Evolutionary conservation across 2,797 vertebrate genomes (phyloP).

Genomic region (Enteromius treurensis): DNA sequence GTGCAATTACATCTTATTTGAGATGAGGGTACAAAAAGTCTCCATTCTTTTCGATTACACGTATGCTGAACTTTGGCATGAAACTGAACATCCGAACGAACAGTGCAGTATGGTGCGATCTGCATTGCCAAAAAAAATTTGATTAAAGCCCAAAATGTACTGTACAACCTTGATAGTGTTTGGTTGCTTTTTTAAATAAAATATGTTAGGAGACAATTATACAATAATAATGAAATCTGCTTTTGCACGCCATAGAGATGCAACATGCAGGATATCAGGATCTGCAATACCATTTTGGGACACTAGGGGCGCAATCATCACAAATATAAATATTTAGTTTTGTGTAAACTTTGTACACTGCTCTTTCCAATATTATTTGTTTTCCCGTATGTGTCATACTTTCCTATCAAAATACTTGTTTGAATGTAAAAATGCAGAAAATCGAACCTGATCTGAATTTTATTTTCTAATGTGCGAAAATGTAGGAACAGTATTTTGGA

Average conservation of each 20-base stretch:
- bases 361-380: too few relatives aligned
- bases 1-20: background rate
- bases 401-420: too few relatives aligned
- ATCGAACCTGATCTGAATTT: too few relatives aligned
- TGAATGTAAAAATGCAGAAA: too few relatives aligned
- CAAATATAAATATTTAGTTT: background rate
- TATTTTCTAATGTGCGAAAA: too few relatives aligned
- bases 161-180: background rate
- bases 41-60: background rate
- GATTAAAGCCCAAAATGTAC: background rate
- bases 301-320: background rate
- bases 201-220: background rate
- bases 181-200: background rate
- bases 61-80: background rate
- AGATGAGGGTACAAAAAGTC: background rate
- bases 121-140: background rate
- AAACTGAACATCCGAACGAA: background rate
- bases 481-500: too few relatives aligned
- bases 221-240: background rate
- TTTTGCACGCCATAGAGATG: background rate
- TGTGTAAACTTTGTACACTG: background rate
- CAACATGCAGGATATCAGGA: background rate
- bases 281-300: background rate
- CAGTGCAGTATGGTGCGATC: constrained; percentile 1
- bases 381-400: too few relatives aligned